Evolutionary conservation across 2,888 invertebrate genomes (phyloP).

Genomic region (Cybosia mesomella): DNA sequence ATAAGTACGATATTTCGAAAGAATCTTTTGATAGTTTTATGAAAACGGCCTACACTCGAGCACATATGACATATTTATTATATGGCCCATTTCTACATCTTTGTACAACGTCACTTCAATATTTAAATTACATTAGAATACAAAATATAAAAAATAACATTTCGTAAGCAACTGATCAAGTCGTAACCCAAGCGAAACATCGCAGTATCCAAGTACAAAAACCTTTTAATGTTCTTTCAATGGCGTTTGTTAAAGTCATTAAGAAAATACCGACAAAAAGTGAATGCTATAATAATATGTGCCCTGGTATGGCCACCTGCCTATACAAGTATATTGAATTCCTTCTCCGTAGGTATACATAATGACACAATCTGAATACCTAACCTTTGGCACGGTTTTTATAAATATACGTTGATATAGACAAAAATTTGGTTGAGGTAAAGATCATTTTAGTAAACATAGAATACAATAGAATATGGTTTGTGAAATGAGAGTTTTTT

Average conservation of each 20-base stretch:
- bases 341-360: slow-evolving; percentile 36
- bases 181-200: slow-evolving; percentile 27
- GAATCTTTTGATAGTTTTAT: neutral
- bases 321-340: slow-evolving; percentile 47
- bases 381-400: slow-evolving; percentile 22
- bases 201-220: slow-evolving; percentile 50
- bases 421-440: neutral
- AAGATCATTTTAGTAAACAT: too few relatives aligned
- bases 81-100: neutral
- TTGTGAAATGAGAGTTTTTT: too few relatives aligned
- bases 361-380: slow-evolving; percentile 58
- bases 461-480: too few relatives aligned
- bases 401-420: slow-evolving; percentile 17
- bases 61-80: neutral
- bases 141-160: slow-evolving; percentile 2
- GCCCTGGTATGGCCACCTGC: slow-evolving; percentile 40
- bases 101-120: too few relatives aligned
- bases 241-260: slow-evolving; percentile 55
- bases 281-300: slow-evolving; percentile 58
- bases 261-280: slow-evolving; percentile 59
- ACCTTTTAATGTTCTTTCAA: slow-evolving; percentile 64
- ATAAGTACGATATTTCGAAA: too few relatives aligned
- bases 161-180: neutral
- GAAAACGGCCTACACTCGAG: neutral
- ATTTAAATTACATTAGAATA: neutral